Percentiles rank a stretch among this genome's conserved stretches.
phyloP scores from a whole-genome alignment of 2,113 vertebrate genomes.

The Atractosteus spatula region DNA sequence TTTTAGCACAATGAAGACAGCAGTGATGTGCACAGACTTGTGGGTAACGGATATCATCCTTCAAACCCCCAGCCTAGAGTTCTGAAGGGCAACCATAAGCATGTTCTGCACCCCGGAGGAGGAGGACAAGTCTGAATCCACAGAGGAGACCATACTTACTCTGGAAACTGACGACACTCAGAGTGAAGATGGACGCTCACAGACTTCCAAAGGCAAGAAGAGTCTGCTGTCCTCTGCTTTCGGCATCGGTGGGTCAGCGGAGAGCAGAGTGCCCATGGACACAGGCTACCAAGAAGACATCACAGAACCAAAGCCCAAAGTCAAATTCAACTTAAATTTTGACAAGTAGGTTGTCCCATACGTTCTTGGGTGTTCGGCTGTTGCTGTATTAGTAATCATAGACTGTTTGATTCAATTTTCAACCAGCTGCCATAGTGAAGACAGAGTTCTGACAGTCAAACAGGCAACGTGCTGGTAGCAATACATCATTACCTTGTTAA shows the following conservation, averaged over 20 bases:
- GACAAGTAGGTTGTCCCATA: conserved; percentile 61
- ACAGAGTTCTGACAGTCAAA: too few relatives aligned
- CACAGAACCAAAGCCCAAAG: conserved; percentile 42
- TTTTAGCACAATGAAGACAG: too few relatives aligned
- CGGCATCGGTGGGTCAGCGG: conserved; percentile 53
- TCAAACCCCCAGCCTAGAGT: not conserved
- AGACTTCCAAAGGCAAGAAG: conserved; percentile 34
- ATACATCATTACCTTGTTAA: too few relatives aligned
- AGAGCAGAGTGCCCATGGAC: conserved; percentile 75
- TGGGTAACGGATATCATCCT: not conserved
- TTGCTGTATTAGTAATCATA: not conserved
- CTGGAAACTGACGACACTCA: conserved; percentile 58
- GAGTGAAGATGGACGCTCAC: conserved; percentile 46
- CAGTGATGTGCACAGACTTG: too few relatives aligned
- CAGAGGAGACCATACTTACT: conserved; percentile 50
- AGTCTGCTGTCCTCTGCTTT: conserved; percentile 39
- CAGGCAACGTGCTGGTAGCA: too few relatives aligned
- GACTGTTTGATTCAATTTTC: conserved; percentile 27
- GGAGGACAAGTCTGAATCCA: conserved; percentile 48
- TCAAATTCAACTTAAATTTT: conserved; percentile 71
- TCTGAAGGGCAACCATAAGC: conserved; percentile 61
- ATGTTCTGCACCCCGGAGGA: conserved; percentile 68
- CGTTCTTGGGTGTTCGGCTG: conserved; percentile 36
- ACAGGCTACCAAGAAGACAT: conserved; percentile 76
- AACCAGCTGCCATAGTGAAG: not conserved